Evolutionary conservation across 1,140 invertebrate genomes (phyloP).

Genomic region (Trichomalopsis sarcophagae): DNA sequence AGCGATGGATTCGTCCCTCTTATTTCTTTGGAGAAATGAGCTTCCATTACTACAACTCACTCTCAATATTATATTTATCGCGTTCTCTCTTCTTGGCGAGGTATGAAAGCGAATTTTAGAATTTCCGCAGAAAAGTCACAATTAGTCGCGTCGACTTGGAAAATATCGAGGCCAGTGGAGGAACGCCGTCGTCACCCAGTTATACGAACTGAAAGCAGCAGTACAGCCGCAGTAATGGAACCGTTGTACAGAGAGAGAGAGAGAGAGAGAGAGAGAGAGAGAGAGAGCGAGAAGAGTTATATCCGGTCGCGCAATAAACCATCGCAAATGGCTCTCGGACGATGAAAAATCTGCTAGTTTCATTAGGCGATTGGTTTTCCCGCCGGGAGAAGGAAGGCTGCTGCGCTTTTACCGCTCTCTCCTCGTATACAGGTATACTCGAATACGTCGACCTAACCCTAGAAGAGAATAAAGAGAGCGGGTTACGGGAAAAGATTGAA

Average conservation of each 20-base stretch:
- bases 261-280: background rate
- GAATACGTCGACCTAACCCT: constrained; percentile 26
- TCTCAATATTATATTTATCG: background rate
- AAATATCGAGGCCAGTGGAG: constrained; percentile 13
- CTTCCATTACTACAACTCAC: background rate
- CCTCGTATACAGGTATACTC: constrained; percentile 46
- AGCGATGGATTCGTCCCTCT: background rate
- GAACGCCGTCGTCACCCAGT: background rate
- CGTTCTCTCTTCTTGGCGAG: background rate
- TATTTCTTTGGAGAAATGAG: background rate
- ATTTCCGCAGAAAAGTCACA: background rate
- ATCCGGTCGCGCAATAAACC: background rate
- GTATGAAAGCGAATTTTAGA: background rate
- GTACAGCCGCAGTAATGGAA: no score
- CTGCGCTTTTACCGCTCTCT: constrained; percentile 48
- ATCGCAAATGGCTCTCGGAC: constrained; percentile 11
- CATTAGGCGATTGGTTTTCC: constrained; percentile 54
- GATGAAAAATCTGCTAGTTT: constrained; percentile 54
- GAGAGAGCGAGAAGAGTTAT: background rate
- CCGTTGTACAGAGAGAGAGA: background rate
- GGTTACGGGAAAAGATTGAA: background rate
- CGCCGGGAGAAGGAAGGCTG: background rate
- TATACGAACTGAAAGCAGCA: background rate
- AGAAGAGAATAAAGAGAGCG: background rate
- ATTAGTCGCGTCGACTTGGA: background rate